Percentiles rank a stretch among this genome's conserved stretches.
Evolutionary conservation across 1,140 invertebrate species (phyloP).

Genomic region (Drosophila ercepeae): DNA sequence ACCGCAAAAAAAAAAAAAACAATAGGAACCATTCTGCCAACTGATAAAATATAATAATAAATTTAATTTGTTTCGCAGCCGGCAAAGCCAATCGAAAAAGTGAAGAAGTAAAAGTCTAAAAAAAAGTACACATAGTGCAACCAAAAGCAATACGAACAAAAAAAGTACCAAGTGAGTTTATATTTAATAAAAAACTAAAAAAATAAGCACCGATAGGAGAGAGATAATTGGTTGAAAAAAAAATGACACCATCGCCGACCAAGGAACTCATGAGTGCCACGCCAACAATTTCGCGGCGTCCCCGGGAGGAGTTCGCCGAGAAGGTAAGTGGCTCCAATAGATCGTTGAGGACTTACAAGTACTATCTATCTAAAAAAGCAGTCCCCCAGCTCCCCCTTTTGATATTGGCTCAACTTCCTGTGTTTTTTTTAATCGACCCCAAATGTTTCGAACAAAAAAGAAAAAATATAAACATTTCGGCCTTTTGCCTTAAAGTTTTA

Average conservation of each 20-base stretch:
- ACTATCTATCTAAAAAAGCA: not conserved
- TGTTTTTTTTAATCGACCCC: slow-evolving; percentile 65
- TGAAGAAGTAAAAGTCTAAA: slow-evolving; percentile 7
- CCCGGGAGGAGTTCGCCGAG: slow-evolving; percentile 79
- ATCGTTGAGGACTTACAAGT: slow-evolving; percentile 6
- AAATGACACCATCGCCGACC: slow-evolving; percentile 77
- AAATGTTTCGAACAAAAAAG: slow-evolving; percentile 38
- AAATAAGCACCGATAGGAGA: slow-evolving; percentile 17
- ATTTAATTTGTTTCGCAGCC: slow-evolving; percentile 35
- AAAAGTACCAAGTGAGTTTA: slow-evolving; percentile 26
- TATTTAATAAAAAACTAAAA: slow-evolving; percentile 17
- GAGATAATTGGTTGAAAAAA: slow-evolving; percentile 28
- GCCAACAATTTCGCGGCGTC: slow-evolving; percentile 74
- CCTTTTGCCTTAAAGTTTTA: slow-evolving; percentile 46
- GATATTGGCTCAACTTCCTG: slow-evolving; percentile 62
- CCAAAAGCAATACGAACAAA: slow-evolving; percentile 64
- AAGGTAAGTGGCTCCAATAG: slow-evolving; percentile 59
- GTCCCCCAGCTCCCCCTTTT: slow-evolving; percentile 9
- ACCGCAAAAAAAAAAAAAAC: slow-evolving; percentile 10
- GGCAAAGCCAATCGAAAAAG: slow-evolving; percentile 42
- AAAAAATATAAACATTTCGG: slow-evolving; percentile 64
- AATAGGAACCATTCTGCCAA: slow-evolving; percentile 10
- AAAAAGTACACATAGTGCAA: slow-evolving; percentile 50
- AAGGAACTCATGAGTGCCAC: slow-evolving; percentile 73
- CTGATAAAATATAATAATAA: slow-evolving; percentile 59